Conservation (phyloP, 2,797 vertebrate species). For the Valencia hispanica region DNA sequence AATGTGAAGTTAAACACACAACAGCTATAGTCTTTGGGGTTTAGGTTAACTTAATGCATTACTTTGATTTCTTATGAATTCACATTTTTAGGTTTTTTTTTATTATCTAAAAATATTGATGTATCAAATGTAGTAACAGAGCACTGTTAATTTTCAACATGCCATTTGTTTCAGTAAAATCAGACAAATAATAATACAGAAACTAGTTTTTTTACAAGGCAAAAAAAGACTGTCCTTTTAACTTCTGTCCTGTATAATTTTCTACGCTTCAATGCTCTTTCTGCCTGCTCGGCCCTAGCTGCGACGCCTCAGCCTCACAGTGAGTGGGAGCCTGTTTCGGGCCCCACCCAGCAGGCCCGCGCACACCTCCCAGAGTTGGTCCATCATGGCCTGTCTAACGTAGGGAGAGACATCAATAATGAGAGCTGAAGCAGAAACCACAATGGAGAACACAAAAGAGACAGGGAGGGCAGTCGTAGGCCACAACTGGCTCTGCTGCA, state of each 20-base stretch:
- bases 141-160: neutral
- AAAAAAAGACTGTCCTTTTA: neutral
- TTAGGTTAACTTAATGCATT: neutral
- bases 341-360: conserved; percentile 61
- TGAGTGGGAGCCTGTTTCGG: conserved; percentile 54
- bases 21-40: neutral
- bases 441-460: conserved; percentile 65
- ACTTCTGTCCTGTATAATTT: neutral
- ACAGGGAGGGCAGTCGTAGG: conserved; percentile 56
- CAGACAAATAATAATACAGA: neutral
- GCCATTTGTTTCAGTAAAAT: neutral
- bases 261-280: neutral
- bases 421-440: conserved; percentile 77
- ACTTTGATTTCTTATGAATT: neutral
- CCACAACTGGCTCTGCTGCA: conserved; percentile 72
- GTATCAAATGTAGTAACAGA: neutral
- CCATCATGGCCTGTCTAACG: conserved; percentile 64
- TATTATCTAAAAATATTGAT: neutral
- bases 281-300: conserved; percentile 49
- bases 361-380: conserved; percentile 62
- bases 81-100: neutral
- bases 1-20: conserved; percentile 6
- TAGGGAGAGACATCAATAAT: conserved; percentile 72
- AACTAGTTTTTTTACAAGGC: neutral
- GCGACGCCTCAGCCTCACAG: conserved; percentile 43